Evolutionary conservation across 2,797 vertebrate genomes (phyloP).

Genomic region (Lepilemur ruficaudatus): DNA sequence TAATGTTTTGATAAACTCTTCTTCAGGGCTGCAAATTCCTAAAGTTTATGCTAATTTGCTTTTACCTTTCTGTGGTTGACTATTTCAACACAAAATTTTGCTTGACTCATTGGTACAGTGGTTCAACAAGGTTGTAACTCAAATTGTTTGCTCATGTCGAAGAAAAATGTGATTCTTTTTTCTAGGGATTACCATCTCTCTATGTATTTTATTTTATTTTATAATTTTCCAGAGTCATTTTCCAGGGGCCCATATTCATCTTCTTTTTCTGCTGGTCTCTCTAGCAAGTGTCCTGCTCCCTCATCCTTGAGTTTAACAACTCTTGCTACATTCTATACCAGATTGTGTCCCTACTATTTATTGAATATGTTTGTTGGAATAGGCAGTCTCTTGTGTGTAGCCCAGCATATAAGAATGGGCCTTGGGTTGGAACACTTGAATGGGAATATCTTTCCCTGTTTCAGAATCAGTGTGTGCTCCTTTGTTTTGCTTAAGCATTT

Average conservation of each 20-base stretch:
- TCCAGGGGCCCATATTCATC: neutral
- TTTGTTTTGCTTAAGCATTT: neutral
- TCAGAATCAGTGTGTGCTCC: neutral
- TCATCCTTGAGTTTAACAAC: neutral
- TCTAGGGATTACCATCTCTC: neutral
- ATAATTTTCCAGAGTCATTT: neutral
- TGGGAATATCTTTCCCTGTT: neutral
- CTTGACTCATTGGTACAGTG: neutral
- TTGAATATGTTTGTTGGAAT: neutral
- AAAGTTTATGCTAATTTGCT: neutral
- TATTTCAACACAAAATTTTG: neutral
- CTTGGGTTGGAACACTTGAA: neutral
- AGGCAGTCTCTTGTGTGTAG: neutral
- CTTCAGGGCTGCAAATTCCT: neutral
- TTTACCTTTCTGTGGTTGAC: neutral
- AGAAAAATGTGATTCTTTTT: neutral
- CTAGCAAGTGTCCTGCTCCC: neutral
- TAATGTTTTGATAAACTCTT: neutral
- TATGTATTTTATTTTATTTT: neutral
- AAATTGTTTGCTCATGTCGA: neutral
- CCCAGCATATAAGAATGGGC: fast-evolving
- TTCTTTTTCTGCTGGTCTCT: neutral
- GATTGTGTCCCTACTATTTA: neutral
- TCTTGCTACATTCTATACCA: neutral
- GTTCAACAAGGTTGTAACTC: neutral